These are phyloP conservation scores for Nothocercus nigrocapillus DNA, from an alignment of 2,113 vertebrate species.

Conservation along the genomic window DNA sequence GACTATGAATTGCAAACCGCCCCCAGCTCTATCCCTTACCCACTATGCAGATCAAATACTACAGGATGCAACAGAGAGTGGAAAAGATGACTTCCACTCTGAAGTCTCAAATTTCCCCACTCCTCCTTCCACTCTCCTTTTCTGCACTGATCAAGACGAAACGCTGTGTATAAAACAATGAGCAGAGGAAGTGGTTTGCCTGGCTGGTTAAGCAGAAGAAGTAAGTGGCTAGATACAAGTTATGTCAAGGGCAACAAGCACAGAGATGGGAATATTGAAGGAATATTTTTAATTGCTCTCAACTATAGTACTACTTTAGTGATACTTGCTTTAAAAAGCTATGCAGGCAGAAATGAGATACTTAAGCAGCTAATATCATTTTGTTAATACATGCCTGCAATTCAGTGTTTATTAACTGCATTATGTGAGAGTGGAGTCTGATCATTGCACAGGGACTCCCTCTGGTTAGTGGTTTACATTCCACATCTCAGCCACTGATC, in stretches of 20 bases:
- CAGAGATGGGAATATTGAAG: neutral
- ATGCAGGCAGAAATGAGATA: neutral
- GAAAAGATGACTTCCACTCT: neutral
- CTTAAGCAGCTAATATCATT: neutral
- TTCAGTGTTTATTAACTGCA: neutral
- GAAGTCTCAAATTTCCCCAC: neutral
- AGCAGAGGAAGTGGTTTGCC: fast-evolving
- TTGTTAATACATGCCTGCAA: neutral
- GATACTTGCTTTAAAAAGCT: neutral
- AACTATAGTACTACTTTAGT: neutral
- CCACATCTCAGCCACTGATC: neutral
- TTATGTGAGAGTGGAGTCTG: neutral
- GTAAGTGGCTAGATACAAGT: neutral
- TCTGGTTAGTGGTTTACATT: neutral
- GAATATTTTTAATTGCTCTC: neutral
- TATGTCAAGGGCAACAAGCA: neutral
- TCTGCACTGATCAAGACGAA: neutral
- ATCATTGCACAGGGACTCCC: neutral
- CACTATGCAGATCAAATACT: neutral
- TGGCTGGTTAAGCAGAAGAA: fast-evolving
- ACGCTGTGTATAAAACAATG: neutral
- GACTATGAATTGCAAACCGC: neutral
- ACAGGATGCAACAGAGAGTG: neutral
- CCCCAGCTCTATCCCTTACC: neutral
- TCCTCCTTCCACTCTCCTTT: neutral